Evolutionary conservation across 2,797 vertebrate species (phyloP).

Genomic region (Eurystomus glaucurus): DNA sequence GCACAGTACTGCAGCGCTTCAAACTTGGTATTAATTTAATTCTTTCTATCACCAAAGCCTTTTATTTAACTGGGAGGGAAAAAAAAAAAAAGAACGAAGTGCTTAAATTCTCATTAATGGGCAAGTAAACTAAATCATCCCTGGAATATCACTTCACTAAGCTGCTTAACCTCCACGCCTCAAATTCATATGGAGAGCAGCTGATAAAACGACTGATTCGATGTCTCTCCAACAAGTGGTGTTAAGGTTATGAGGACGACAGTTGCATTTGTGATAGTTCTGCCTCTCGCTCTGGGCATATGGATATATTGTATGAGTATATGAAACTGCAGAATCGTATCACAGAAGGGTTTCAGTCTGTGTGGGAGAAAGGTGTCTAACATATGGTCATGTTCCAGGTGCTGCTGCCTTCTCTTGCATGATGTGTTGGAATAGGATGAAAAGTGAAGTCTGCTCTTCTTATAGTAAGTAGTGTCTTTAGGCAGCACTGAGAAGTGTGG

Average conservation of each 20-base stretch:
- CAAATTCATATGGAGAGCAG: background rate
- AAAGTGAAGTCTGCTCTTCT: background rate
- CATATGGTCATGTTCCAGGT: background rate
- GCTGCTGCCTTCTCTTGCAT: background rate
- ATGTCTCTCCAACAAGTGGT: accelerated
- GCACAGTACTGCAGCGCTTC: background rate
- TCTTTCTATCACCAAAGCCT: background rate
- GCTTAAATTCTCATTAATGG: background rate
- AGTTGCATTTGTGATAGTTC: accelerated
- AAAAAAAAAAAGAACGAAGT: background rate
- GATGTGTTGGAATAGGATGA: background rate
- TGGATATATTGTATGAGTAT: background rate
- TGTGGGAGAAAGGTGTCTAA: background rate
- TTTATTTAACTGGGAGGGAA: background rate
- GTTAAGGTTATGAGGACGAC: background rate
- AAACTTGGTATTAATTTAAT: background rate
- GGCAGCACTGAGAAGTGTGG: background rate
- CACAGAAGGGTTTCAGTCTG: background rate
- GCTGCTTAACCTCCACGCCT: background rate
- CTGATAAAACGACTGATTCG: background rate
- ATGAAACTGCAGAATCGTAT: background rate
- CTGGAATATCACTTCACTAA: background rate
- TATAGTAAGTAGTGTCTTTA: background rate
- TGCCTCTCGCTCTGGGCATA: accelerated
- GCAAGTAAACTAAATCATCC: background rate